Conservation (phyloP, 1,140 invertebrate genomes). For the Rhopalosiphum maidis region DNA sequence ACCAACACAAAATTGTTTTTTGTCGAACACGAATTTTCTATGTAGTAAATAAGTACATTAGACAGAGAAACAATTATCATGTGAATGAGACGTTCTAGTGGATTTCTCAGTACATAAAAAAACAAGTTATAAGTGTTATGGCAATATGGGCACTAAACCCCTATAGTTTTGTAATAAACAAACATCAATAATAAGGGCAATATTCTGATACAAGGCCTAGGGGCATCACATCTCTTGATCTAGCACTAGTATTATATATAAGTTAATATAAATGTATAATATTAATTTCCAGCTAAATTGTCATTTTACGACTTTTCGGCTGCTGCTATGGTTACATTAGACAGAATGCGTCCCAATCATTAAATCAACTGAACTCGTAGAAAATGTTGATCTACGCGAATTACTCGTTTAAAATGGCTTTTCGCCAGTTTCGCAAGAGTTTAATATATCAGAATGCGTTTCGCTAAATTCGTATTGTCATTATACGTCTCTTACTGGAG, state of each 20-base stretch:
- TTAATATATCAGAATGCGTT: neutral
- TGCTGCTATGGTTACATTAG: constrained; percentile 1
- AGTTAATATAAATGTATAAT: neutral
- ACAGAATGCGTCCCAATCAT: neutral
- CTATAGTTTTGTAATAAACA: neutral
- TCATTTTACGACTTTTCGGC: neutral
- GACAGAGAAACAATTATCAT: neutral
- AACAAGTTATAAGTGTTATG: neutral
- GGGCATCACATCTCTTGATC: neutral
- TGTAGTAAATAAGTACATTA: too few species aligned
- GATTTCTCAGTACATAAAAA: neutral
- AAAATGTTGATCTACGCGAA: constrained; percentile 10
- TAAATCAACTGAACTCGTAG: neutral
- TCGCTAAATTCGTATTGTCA: neutral
- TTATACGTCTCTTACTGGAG: neutral
- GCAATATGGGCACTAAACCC: neutral
- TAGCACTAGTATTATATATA: neutral
- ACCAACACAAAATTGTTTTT: neutral
- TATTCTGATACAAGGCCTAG: neutral
- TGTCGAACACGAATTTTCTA: neutral
- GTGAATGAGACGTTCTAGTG: neutral
- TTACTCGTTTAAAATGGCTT: constrained; percentile 7
- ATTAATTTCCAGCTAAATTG: neutral
- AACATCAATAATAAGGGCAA: neutral
- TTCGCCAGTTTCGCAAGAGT: neutral